These are phyloP conservation scores for Rallus limicola DNA, from an alignment of 2,113 vertebrate genomes.

Conservation along the genomic window DNA sequence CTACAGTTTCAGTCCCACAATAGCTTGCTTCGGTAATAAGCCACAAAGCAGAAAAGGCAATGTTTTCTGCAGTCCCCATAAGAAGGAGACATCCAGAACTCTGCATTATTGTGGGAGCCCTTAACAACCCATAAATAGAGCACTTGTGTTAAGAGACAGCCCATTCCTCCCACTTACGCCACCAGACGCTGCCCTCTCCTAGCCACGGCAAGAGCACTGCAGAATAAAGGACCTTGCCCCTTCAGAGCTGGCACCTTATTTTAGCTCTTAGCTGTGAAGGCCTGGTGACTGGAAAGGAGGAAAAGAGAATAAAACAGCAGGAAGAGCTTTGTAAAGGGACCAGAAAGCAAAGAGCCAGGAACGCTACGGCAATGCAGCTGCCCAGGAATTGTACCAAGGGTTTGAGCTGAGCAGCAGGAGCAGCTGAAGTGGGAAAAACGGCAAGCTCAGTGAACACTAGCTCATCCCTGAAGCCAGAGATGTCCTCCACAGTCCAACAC, in stretches of 20 bases:
- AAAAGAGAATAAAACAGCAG: background rate
- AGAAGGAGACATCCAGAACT: background rate
- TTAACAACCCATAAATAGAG: background rate
- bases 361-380: background rate
- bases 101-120: background rate
- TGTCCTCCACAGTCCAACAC: background rate
- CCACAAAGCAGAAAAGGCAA: background rate
- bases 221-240: background rate
- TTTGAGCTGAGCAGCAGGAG: background rate
- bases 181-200: background rate
- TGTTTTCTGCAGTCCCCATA: background rate
- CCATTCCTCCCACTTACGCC: background rate
- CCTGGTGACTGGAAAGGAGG: background rate
- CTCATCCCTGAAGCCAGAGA: background rate
- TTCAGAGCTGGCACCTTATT: background rate
- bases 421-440: background rate
- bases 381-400: background rate
- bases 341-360: background rate
- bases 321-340: background rate
- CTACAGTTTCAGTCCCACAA: accelerated
- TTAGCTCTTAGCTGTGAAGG: background rate
- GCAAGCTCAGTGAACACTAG: background rate
- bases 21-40: background rate
- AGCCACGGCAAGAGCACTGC: background rate
- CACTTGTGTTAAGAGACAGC: background rate